Percentiles rank a stretch among this genome's conserved stretches.
phyloP scores from a whole-genome alignment of 2,888 invertebrate species.

The Druceiella hillmani region DNA sequence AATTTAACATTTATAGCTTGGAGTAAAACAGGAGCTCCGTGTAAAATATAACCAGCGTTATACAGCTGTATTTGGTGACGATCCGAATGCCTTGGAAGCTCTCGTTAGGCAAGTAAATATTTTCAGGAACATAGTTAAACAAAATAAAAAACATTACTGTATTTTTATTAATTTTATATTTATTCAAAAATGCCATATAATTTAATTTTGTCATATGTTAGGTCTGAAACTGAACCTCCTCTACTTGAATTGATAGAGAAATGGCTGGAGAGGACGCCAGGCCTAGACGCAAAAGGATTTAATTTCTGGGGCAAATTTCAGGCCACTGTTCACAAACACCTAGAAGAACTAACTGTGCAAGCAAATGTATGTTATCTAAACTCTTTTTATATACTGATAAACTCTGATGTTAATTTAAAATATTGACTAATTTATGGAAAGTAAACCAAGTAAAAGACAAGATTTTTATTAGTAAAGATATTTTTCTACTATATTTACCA shows the following conservation, averaged over 20 bases:
- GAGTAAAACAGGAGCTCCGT: constrained; percentile 74
- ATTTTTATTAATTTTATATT: constrained; percentile 6
- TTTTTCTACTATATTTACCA: no score
- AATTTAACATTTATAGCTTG: constrained; percentile 41
- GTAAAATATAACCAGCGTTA: constrained; percentile 94
- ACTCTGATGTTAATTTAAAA: neutral
- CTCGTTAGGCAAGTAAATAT: constrained; percentile 38
- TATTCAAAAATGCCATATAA: no score
- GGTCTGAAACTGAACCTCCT: constrained; percentile 82
- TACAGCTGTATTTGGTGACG: constrained; percentile 75
- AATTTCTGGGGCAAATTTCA: constrained; percentile 94
- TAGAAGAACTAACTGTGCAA: constrained; percentile 59
- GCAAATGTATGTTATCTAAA: constrained; percentile 47
- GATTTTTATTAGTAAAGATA: no score
- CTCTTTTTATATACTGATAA: constrained; percentile 7
- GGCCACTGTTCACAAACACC: constrained; percentile 63
- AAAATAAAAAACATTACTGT: neutral
- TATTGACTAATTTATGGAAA: neutral
- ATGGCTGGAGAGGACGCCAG: constrained; percentile 95
- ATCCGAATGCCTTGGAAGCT: constrained; percentile 54
- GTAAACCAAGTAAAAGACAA: constrained; percentile 5
- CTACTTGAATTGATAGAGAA: constrained; percentile 80
- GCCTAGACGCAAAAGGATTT: constrained; percentile 76
- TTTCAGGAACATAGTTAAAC: constrained; percentile 2
- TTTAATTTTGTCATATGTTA: no score